These are phyloP conservation scores for Norana najaformis DNA, from an alignment of 2,888 invertebrate species.

Conservation along the genomic window DNA sequence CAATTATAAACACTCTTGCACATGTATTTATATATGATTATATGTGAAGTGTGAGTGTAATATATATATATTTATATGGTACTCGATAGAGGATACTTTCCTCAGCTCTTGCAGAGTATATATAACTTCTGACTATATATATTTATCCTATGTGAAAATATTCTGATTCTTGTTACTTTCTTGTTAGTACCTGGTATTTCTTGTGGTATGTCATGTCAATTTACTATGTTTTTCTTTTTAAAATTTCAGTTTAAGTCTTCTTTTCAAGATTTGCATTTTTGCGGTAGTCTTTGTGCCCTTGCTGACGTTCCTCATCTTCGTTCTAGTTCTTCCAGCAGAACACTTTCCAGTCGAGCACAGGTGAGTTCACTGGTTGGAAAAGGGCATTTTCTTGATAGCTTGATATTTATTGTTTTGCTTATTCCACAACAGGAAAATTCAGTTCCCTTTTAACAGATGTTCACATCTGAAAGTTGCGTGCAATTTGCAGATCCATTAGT, in stretches of 20 bases:
- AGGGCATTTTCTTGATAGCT: not conserved
- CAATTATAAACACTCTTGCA: too few relatives aligned
- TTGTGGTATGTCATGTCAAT: not conserved
- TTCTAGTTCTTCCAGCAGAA: not conserved
- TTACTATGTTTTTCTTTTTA: not conserved
- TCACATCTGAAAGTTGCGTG: not conserved
- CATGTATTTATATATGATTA: too few relatives aligned
- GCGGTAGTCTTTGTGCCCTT: not conserved
- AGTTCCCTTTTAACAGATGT: not conserved
- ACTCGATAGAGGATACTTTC: too few relatives aligned
- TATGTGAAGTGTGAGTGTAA: too few relatives aligned
- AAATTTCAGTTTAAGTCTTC: not conserved
- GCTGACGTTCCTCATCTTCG: conserved; percentile 3
- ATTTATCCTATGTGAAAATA: not conserved
- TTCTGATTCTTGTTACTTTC: not conserved
- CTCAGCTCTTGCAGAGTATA: too few relatives aligned
- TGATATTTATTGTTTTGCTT: not conserved
- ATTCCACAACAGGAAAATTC: not conserved
- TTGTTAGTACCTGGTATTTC: not conserved
- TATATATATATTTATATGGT: too few relatives aligned
- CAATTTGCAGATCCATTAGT: not conserved
- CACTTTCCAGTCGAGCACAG: conserved; percentile 22
- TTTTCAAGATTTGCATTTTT: not conserved
- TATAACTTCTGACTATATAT: not conserved
- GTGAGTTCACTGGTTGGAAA: not conserved